Evolutionary conservation across 2,113 vertebrate species (phyloP).

Genomic region (Aptenodytes patagonicus): DNA sequence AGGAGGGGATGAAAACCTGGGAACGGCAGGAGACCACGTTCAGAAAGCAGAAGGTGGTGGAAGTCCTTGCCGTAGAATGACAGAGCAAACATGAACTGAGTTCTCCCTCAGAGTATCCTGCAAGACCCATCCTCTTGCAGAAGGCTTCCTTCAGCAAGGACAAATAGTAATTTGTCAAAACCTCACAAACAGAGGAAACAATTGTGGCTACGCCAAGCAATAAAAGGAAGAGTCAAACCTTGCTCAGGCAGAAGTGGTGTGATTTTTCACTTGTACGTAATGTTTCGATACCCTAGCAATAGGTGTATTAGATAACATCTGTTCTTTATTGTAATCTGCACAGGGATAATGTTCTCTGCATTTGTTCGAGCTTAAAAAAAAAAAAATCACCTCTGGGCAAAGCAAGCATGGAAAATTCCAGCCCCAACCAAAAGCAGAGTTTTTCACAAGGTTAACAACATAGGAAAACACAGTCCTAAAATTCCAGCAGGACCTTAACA

Average conservation of each 20-base stretch:
- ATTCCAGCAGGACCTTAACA: not conserved
- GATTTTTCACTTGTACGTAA: not conserved
- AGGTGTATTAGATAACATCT: not conserved
- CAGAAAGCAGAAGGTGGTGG: fast-evolving
- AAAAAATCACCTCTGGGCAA: not conserved
- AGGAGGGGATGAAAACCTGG: too few species aligned
- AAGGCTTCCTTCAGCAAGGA: not conserved
- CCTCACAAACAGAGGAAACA: not conserved
- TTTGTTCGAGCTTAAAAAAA: not conserved
- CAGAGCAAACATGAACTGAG: not conserved
- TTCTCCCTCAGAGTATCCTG: not conserved
- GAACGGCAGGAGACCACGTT: fast-evolving
- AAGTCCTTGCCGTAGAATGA: fast-evolving
- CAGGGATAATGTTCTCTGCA: not conserved
- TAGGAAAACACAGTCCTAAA: not conserved
- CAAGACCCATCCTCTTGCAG: not conserved
- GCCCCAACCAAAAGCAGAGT: not conserved
- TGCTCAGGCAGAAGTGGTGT: not conserved
- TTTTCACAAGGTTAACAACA: not conserved
- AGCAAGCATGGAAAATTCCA: constrained; percentile 30
- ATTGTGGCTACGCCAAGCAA: not conserved
- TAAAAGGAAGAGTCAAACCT: not conserved
- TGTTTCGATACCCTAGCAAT: not conserved
- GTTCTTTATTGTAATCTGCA: not conserved
- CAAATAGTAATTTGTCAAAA: fast-evolving